Conservation (phyloP, 2,113 vertebrate genomes). For the Centropristis striata region DNA sequence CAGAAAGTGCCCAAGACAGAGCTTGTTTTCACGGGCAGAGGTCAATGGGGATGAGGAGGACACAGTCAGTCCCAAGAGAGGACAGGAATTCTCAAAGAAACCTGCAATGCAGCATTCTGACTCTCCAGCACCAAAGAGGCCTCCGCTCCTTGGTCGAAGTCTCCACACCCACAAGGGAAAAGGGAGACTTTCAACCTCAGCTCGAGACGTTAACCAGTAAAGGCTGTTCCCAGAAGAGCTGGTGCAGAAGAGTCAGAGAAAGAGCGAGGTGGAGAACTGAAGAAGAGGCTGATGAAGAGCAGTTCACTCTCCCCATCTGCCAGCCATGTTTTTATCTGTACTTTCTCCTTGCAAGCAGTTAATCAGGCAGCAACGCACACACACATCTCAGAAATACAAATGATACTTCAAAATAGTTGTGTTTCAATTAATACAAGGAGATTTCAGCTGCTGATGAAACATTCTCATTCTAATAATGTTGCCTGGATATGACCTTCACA, state of each 20-base stretch:
- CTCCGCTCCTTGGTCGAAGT: not conserved
- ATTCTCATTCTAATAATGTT: too few species aligned
- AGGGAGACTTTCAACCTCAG: not conserved
- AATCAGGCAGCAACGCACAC: too few species aligned
- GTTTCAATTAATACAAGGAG: too few species aligned
- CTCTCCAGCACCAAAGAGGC: not conserved
- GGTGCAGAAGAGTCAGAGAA: not conserved
- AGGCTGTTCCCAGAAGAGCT: slow-evolving; percentile 3
- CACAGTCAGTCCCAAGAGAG: not conserved
- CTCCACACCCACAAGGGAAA: not conserved
- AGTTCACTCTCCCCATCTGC: not conserved
- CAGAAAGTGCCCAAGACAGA: not conserved
- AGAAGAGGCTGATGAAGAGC: not conserved
- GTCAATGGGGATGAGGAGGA: slow-evolving; percentile 14
- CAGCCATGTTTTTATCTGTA: rapidly evolving
- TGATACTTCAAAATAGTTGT: too few species aligned
- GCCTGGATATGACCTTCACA: too few species aligned
- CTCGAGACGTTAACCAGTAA: slow-evolving; percentile 10
- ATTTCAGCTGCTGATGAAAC: too few species aligned
- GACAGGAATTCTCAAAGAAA: not conserved
- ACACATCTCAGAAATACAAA: too few species aligned
- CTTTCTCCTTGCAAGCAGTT: not conserved
- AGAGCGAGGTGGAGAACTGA: not conserved
- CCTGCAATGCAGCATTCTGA: not conserved
- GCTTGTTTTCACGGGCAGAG: slow-evolving; percentile 10